A percentile compares a stretch with the other conserved stretches of the same genome.
Evolutionary conservation across 2,888 invertebrate species (phyloP).

Genomic region (Andricus curvator): DNA sequence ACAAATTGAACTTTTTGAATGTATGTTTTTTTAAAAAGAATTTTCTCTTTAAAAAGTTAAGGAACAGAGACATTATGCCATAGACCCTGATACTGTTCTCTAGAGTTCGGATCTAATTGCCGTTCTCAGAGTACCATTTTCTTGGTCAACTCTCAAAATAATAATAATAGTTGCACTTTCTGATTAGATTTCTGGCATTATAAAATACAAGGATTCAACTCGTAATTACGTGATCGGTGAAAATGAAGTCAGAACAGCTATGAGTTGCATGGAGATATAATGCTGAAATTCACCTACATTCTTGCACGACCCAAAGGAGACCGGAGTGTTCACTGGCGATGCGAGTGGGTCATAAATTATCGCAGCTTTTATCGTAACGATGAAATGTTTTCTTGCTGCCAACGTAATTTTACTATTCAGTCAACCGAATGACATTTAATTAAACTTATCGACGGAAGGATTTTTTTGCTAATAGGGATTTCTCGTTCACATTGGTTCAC

Average conservation of each 20-base stretch:
- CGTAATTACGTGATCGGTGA: conserved; percentile 3
- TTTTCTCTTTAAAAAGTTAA: too few species aligned
- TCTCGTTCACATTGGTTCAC: conserved; percentile 7
- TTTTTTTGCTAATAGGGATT: not conserved
- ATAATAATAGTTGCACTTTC: too few species aligned
- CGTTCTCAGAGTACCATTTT: too few species aligned
- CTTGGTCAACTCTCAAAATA: too few species aligned
- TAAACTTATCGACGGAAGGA: conserved; percentile 3
- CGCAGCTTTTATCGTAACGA: conserved; percentile 19
- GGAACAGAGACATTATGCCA: too few species aligned
- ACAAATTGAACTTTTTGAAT: too few species aligned
- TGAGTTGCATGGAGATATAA: conserved; percentile 12
- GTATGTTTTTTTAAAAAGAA: too few species aligned
- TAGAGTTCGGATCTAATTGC: too few species aligned
- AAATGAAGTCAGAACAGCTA: conserved; percentile 11
- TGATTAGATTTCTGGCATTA: not conserved
- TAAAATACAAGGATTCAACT: not conserved
- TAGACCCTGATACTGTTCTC: too few species aligned
- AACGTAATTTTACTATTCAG: conserved; percentile 30
- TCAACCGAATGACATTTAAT: conserved; percentile 39
- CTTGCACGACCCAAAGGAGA: conserved; percentile 4
- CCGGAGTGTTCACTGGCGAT: not conserved
- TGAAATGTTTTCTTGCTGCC: conserved; percentile 18
- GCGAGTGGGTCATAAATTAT: conserved; percentile 14
- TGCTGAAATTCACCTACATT: conserved; percentile 28